Percentiles rank a stretch among this genome's conserved stretches.
Conservation (phyloP, 2,113 vertebrate species). For the Salvelinus fontinalis region DNA sequence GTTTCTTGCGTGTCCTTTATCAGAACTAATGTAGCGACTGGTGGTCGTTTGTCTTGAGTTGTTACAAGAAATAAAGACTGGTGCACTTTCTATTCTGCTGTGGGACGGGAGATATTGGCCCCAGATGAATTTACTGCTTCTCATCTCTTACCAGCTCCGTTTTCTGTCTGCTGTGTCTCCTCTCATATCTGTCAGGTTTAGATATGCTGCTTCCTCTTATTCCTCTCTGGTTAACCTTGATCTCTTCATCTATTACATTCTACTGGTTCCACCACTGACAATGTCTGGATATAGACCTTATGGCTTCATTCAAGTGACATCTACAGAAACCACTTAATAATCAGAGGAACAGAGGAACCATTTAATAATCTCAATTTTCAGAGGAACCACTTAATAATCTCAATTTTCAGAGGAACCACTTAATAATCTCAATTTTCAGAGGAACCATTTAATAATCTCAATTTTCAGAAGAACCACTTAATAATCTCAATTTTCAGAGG, state of each 20-base stretch:
- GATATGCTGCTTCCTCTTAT: constrained; percentile 73
- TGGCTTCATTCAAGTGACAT: constrained; percentile 70
- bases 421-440: no score
- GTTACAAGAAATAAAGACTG: constrained; percentile 85
- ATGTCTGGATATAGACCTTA: constrained; percentile 63
- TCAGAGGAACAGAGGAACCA: constrained; percentile 33
- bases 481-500: no score
- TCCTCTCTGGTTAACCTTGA: constrained; percentile 76
- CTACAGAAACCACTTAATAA: constrained; percentile 72
- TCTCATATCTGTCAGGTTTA: constrained; percentile 68
- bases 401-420: no score
- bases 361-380: no score
- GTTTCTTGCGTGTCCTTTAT: constrained; percentile 82
- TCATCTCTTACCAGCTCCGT: constrained; percentile 71
- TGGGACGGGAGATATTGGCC: constrained; percentile 69
- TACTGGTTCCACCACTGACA: constrained; percentile 51
- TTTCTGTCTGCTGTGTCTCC: constrained; percentile 78
- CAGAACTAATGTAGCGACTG: constrained; percentile 72
- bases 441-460: no score
- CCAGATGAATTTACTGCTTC: constrained; percentile 86
- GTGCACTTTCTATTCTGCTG: constrained; percentile 77
- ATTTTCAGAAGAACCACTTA: no score
- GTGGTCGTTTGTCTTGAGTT: constrained; percentile 87
- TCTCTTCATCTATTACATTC: constrained; percentile 72
- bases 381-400: no score